phyloP scores from a whole-genome alignment of 2,113 vertebrate species.

The Puffinus mauretanicus region DNA sequence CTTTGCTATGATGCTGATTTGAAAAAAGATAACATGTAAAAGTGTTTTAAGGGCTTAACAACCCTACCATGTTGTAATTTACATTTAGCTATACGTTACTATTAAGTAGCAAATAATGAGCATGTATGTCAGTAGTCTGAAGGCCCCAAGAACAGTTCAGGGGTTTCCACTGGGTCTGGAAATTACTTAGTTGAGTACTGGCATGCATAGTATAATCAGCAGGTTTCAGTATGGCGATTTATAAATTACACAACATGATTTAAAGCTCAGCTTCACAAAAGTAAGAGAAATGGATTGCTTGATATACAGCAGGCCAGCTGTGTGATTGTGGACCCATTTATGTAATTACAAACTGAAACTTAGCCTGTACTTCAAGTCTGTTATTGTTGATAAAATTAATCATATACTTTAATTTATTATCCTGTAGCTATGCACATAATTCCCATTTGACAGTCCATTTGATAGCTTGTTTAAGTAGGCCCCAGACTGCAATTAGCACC shows the following conservation, averaged over 20 bases:
- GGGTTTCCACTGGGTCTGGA: neutral
- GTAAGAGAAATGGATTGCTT: neutral
- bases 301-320: neutral
- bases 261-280: neutral
- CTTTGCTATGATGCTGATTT: neutral
- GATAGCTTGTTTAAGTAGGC: neutral
- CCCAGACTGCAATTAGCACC: neutral
- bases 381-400: constrained; percentile 24
- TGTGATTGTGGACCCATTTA: neutral
- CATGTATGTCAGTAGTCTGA: neutral
- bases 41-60: neutral
- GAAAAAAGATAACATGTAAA: neutral
- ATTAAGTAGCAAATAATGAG: neutral
- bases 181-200: neutral
- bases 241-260: neutral
- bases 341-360: neutral
- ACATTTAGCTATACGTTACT: neutral
- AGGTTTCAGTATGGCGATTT: neutral
- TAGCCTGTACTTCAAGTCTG: neutral
- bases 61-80: neutral
- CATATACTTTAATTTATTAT: neutral
- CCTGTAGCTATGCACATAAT: neutral
- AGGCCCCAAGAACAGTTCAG: neutral
- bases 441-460: neutral
- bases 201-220: neutral